Base-by-base conservation (phyloP, 1,140 invertebrate genomes). In the Lepidotrigona ventralis region DNA sequence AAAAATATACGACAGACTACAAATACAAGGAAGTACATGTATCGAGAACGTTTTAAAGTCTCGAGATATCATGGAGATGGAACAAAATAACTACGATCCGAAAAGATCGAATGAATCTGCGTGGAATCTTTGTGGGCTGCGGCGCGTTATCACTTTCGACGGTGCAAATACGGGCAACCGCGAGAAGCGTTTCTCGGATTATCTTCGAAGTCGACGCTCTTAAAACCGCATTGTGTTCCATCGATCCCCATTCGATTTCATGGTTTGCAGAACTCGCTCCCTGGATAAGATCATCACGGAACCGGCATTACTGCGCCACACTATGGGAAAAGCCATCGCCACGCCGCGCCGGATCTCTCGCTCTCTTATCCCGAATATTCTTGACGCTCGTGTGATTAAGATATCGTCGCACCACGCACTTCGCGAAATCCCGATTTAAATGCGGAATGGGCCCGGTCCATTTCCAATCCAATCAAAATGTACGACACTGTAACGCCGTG, bases 181-280 rank as follows among this genome's bases (percentile, higher is more conserved):
- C 64, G 63, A 66, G 29, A 23, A 33, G 17, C 33, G 46, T n/a
- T 46, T 46, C 39, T 46, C 39, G 39, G 75, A 75, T 75, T 82
- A 76, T 69, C 64, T 53, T 53, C 5, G 21, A 12, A 77, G 54
- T 11, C 14, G 54, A 39, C n/a, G 81, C 64, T 82, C 81, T 77
- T 83, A 78, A 83, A 83, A 60, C 54, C 46, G 21, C 64, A 83
- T 83, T 83, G 81, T 83, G 81, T 78, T 83, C 58, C 81, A 78
- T 83, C 58, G 74, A 83, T 78, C 66, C 66, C 74, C 66, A 63
- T 83, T 83, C 74, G 74, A 83, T 83, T 83, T 83, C 81, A 78
- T 78, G 81, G 74, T 51, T 46, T 78, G 74, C 81, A 83, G 74
- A 69, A 53, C 81, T 83, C 54, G 81, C 64, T 60, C n/a, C 0